A percentile compares a stretch with the other conserved stretches of the same genome.
Evolutionary conservation across 2,113 vertebrate genomes (phyloP).

Genomic region (Oxygymnocypris stewartii): DNA sequence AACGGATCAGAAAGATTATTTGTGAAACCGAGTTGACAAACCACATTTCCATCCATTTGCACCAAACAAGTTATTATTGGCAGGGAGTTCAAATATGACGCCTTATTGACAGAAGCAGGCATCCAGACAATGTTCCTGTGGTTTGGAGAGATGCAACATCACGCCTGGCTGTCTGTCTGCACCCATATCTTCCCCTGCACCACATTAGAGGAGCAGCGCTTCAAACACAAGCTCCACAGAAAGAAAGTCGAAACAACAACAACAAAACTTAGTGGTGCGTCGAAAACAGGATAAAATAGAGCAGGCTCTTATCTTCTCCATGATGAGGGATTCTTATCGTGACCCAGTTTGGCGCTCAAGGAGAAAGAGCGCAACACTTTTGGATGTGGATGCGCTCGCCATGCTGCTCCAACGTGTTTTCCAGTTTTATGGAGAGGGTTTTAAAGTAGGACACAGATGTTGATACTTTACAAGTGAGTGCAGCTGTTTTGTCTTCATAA

Average conservation of each 20-base stretch:
- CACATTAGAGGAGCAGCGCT: constrained; percentile 29
- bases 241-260: constrained; percentile 21
- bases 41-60: not conserved
- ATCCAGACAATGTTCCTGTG: constrained; percentile 43
- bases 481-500: constrained; percentile 41
- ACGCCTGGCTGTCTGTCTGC: constrained; percentile 42
- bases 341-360: constrained; percentile 42
- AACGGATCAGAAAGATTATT: not conserved
- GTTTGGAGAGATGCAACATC: constrained; percentile 44
- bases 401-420: not conserved
- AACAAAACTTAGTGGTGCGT: constrained; percentile 6
- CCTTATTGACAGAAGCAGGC: not conserved
- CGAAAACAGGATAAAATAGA: not conserved
- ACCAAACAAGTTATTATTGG: not conserved
- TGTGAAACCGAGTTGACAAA: too few relatives aligned
- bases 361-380: constrained; percentile 21
- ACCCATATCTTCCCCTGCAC: constrained; percentile 21
- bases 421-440: constrained; percentile 35
- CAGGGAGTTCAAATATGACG: constrained; percentile 5
- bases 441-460: constrained; percentile 46
- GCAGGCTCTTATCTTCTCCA: constrained; percentile 38
- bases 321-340: constrained; percentile 48
- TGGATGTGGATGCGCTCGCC: not conserved
- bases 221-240: not conserved
- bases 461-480: not conserved